Percentiles rank a stretch among this genome's conserved stretches.
Conservation (phyloP, 1,140 invertebrate species). For the Tachypleus tridentatus region DNA sequence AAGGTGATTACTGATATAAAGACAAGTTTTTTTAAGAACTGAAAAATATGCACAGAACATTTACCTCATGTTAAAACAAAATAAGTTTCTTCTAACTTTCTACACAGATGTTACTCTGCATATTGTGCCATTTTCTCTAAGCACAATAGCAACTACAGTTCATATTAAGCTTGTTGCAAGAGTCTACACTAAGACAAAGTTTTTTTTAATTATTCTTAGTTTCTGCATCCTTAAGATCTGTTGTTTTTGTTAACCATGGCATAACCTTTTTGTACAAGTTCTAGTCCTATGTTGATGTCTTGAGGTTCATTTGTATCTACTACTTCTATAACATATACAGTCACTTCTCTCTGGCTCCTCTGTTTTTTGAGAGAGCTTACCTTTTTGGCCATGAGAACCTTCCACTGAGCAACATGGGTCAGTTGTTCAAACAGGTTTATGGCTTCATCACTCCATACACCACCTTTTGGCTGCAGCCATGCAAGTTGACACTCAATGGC, state of each 20-base stretch:
- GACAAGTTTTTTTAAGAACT: too few relatives aligned
- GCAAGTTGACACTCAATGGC: constrained; percentile 67
- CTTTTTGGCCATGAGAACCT: constrained; percentile 50
- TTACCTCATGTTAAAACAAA: too few relatives aligned
- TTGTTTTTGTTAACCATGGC: constrained; percentile 11
- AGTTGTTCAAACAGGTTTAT: constrained; percentile 57
- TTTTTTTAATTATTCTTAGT: too few relatives aligned
- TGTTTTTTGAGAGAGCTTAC: constrained; percentile 35
- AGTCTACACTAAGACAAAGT: too few relatives aligned
- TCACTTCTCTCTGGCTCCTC: constrained; percentile 1
- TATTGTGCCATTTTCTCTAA: too few relatives aligned
- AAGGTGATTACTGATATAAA: too few relatives aligned
- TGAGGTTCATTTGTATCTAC: constrained; percentile 28
- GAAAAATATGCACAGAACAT: too few relatives aligned
- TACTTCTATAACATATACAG: constrained; percentile 28
- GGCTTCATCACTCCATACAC: constrained; percentile 49
- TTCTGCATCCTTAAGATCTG: too few relatives aligned
- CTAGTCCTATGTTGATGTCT: constrained; percentile 28
- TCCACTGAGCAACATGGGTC: constrained; percentile 51
- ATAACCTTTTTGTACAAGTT: constrained; percentile 28
- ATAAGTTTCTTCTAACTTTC: too few relatives aligned
- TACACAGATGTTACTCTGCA: too few relatives aligned
- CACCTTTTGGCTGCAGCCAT: constrained; percentile 44
- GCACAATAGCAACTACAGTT: too few relatives aligned
- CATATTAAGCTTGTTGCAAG: too few relatives aligned